Base-by-base conservation (phyloP, 2,888 invertebrate species). In the Gibbula magus region DNA sequence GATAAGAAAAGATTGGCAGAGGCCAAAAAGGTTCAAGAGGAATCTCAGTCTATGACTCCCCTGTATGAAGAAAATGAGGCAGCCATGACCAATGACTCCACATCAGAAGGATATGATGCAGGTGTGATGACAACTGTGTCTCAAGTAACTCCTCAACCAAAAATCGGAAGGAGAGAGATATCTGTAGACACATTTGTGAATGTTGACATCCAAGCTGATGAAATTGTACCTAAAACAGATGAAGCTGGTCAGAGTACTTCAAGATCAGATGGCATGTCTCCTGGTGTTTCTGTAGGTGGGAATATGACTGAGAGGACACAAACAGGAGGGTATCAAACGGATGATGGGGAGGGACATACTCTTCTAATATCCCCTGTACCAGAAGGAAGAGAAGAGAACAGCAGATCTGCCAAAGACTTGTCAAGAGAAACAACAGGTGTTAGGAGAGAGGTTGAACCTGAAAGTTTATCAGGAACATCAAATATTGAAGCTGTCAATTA, bases 191-290 rank as follows among this genome's bases (percentile, higher is more conserved):
- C 88, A 16, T 89, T 89, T 83, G 83, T 88, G 20, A 89, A 87
- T 79, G 88, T 89, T 61, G 89, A 89, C 74, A 89, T 89, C 79
- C 89, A 88, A 7, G 89, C 89, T n/a, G 82, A 82, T 61, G 75
- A 70, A 45, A 4, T n/a, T 61, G 77, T 56, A 73, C 16, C 77
- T 66, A 4, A 25, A 53, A 20, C 79, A 79, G 10, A 77, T 77
- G n/a, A 39, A 39, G 16, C 75, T 45, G 22, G 76, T 74, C 1
- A 39, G 74, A 61, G 84, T 84, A 81, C 91, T 90, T 76, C 83
- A 78, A 0, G 91, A 91, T 81, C 84, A 92, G 35, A 86, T 77
- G 66, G 87, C 83, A 74, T 91, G 91, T 84, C 91, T 91, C 83
- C 91, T 90, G 35, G 82, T 83, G 67, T 86, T 84, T 7, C 85